These are phyloP conservation scores for Mobula hypostoma DNA, from an alignment of 2,113 vertebrate genomes.

Conservation along the genomic window DNA sequence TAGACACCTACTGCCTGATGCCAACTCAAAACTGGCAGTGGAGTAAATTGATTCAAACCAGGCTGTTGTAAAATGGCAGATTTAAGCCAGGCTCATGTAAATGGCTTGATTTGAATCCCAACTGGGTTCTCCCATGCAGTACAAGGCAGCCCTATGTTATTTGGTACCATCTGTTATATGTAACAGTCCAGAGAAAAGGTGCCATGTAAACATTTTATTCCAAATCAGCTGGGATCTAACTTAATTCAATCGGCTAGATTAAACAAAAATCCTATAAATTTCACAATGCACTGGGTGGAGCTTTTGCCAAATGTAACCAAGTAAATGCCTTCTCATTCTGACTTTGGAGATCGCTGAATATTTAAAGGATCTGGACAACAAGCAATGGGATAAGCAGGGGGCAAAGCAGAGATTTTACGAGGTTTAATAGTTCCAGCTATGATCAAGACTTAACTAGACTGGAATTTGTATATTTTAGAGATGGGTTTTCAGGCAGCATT, in stretches of 20 bases:
- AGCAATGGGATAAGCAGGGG: too few species aligned
- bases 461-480: neutral
- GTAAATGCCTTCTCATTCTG: neutral
- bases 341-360: neutral
- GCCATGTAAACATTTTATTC: slow-evolving; percentile 26
- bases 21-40: slow-evolving; percentile 23
- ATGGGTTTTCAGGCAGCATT: neutral
- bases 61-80: slow-evolving; percentile 34
- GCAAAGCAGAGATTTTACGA: neutral
- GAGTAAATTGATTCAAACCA: slow-evolving; percentile 37
- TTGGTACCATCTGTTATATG: slow-evolving; percentile 34
- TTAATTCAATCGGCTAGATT: slow-evolving; percentile 29
- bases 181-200: slow-evolving; percentile 35
- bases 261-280: slow-evolving; percentile 24
- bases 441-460: neutral
- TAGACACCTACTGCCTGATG: slow-evolving; percentile 20
- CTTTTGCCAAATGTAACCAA: neutral
- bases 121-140: slow-evolving; percentile 27
- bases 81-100: slow-evolving; percentile 36
- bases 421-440: neutral
- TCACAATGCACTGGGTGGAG: neutral
- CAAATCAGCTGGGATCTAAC: slow-evolving; percentile 18
- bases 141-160: slow-evolving; percentile 5
- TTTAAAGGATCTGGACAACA: neutral
- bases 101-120: slow-evolving; percentile 37